phyloP scores from a whole-genome alignment of 1,140 invertebrate species.

The Drosophila melanica region DNA sequence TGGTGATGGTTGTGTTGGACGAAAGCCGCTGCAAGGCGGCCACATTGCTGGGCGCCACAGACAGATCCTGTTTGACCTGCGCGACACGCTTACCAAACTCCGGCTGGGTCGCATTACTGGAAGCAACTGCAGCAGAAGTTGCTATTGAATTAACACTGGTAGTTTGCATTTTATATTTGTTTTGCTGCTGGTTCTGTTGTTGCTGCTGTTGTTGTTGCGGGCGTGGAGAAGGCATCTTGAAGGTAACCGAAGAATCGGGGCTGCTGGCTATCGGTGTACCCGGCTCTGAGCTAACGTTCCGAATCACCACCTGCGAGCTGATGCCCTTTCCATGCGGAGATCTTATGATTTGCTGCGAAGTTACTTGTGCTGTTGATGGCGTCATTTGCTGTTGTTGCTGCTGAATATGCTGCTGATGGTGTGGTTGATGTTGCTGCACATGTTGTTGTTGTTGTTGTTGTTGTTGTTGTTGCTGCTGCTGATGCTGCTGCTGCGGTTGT shows the following conservation, averaged over 20 bases:
- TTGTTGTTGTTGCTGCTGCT: constrained; percentile 18
- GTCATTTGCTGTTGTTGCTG: constrained; percentile 19
- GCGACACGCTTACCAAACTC: constrained; percentile 56
- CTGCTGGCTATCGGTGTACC: constrained; percentile 4
- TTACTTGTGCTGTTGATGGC: constrained; percentile 48
- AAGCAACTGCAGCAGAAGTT: constrained; percentile 3
- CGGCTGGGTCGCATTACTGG: constrained; percentile 32
- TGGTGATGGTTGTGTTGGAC: constrained; percentile 69
- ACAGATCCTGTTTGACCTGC: constrained; percentile 28
- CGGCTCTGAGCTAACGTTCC: constrained; percentile 42
- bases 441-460: constrained; percentile 16
- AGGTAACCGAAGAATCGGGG: constrained; percentile 31
- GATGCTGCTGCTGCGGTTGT: constrained; percentile 32
- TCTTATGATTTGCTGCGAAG: constrained; percentile 66
- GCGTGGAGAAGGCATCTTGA: constrained; percentile 54
- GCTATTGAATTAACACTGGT: constrained; percentile 5
- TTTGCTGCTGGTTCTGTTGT: constrained; percentile 28
- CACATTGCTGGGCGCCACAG: constrained; percentile 30
- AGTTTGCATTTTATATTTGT: constrained; percentile 31
- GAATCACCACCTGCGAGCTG: constrained; percentile 57
- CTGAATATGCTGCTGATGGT: constrained; percentile 7
- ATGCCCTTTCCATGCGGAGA: constrained; percentile 39
- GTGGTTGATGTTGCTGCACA: constrained; percentile 8
- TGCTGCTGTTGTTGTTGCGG: constrained; percentile 33
- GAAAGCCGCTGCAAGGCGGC: constrained; percentile 71